phyloP scores from a whole-genome alignment of 1,140 invertebrate species.

The Sarcophaga bullata region DNA sequence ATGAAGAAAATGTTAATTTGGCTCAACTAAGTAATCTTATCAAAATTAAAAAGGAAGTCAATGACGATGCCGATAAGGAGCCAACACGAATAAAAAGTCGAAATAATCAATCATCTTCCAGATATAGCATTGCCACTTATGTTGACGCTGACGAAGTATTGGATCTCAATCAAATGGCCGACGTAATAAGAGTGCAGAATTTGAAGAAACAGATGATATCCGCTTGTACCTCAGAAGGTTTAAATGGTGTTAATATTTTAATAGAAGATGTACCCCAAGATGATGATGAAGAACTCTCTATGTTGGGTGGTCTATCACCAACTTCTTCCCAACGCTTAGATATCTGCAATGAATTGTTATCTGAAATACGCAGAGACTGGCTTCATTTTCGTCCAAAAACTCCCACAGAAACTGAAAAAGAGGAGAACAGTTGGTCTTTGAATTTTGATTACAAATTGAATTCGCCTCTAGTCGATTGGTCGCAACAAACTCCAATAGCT shows the following conservation, averaged over 20 bases:
- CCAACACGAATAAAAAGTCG: not conserved
- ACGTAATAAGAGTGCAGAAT: conserved; percentile 59
- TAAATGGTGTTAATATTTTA: conserved; percentile 35
- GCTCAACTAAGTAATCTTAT: conserved; percentile 63
- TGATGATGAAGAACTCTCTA: conserved; percentile 45
- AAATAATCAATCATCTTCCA: not conserved
- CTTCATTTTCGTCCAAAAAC: conserved; percentile 82
- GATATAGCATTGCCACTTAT: not conserved
- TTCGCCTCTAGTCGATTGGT: conserved; percentile 65
- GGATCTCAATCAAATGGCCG: conserved; percentile 58
- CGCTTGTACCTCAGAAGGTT: not conserved
- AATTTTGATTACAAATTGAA: conserved; percentile 50
- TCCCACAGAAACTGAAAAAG: conserved; percentile 57
- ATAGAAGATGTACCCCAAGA: conserved; percentile 24
- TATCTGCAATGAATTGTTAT: conserved; percentile 63
- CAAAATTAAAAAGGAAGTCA: conserved; percentile 45
- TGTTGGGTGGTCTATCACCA: conserved; percentile 57
- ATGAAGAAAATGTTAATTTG: conserved; percentile 63
- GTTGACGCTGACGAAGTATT: conserved; percentile 46
- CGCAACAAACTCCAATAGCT: conserved; percentile 69
- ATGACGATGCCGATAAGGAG: not conserved
- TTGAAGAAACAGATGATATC: conserved; percentile 30
- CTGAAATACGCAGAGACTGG: conserved; percentile 67
- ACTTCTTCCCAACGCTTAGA: conserved; percentile 63
- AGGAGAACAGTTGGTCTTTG: conserved; percentile 52